Conservation (phyloP, 2,113 vertebrate genomes). For the Carassius gibelio region DNA sequence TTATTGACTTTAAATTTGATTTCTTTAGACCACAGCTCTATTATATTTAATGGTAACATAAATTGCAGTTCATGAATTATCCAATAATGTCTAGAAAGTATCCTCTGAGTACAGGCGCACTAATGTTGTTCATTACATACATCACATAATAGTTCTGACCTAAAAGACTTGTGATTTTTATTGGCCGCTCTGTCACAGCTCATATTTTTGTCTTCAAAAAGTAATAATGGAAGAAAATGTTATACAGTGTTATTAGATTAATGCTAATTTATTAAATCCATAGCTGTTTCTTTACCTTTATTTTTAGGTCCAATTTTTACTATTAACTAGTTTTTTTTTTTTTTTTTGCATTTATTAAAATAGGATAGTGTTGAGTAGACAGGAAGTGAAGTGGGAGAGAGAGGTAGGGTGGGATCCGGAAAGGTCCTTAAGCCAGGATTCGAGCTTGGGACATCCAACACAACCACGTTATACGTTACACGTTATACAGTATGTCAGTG, state of each 20-base stretch:
- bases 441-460: too few relatives aligned
- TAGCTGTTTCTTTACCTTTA: neutral
- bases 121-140: constrained; percentile 63
- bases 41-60: constrained; percentile 28
- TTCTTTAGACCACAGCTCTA: constrained; percentile 46
- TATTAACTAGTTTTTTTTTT: too few relatives aligned
- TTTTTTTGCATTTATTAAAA: too few relatives aligned
- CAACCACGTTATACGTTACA: too few relatives aligned
- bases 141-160: constrained; percentile 53
- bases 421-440: too few relatives aligned
- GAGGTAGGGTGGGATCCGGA: too few relatives aligned
- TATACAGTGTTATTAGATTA: neutral
- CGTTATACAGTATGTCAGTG: too few relatives aligned
- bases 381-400: too few relatives aligned
- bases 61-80: constrained; percentile 42
- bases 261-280: neutral
- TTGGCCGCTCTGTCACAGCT: constrained; percentile 39
- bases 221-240: neutral
- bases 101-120: constrained; percentile 53
- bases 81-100: constrained; percentile 50
- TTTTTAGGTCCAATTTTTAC: neutral
- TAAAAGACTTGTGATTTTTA: constrained; percentile 61
- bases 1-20: constrained; percentile 7
- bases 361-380: too few relatives aligned
- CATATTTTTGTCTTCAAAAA: neutral